Conservation (phyloP, 2,797 vertebrate genomes). For the Tachyglossus aculeatus region DNA sequence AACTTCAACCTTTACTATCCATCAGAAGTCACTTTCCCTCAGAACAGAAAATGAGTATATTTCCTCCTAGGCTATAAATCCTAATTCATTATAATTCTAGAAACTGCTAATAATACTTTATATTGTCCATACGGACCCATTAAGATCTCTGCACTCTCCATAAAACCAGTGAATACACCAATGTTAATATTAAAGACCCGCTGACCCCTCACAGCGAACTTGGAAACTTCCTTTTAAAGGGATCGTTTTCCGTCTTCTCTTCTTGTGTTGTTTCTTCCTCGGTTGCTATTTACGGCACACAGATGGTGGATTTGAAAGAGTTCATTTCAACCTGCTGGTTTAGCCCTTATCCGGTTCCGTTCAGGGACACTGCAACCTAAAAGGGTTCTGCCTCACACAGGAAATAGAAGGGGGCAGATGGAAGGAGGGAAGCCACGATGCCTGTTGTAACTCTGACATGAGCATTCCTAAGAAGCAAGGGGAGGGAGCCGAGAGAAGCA, state of each 20-base stretch:
- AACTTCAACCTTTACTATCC: conserved; percentile 60
- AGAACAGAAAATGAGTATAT: conserved; percentile 47
- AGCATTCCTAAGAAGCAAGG: neutral
- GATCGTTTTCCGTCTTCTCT: neutral
- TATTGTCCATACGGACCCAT: conserved; percentile 59
- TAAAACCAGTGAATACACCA: conserved; percentile 51
- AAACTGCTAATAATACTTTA: conserved; percentile 65
- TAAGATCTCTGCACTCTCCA: conserved; percentile 58
- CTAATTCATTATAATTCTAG: conserved; percentile 68
- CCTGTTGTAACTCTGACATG: neutral
- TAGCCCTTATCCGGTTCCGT: neutral
- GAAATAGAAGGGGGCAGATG: too few relatives aligned
- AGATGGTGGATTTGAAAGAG: neutral
- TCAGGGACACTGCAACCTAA: neutral
- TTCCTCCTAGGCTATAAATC: conserved; percentile 65
- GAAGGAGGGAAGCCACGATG: too few relatives aligned
- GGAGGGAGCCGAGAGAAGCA: neutral
- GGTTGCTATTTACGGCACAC: neutral
- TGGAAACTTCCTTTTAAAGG: neutral
- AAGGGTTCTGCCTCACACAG: too few relatives aligned
- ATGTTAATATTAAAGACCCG: conserved; percentile 34
- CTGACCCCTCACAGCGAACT: conserved; percentile 28
- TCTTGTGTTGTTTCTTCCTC: neutral
- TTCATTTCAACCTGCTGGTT: neutral
- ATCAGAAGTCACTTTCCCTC: conserved; percentile 53